phyloP scores from a whole-genome alignment of 1,140 invertebrate species.

The Carcinoscorpius rotundicauda region DNA sequence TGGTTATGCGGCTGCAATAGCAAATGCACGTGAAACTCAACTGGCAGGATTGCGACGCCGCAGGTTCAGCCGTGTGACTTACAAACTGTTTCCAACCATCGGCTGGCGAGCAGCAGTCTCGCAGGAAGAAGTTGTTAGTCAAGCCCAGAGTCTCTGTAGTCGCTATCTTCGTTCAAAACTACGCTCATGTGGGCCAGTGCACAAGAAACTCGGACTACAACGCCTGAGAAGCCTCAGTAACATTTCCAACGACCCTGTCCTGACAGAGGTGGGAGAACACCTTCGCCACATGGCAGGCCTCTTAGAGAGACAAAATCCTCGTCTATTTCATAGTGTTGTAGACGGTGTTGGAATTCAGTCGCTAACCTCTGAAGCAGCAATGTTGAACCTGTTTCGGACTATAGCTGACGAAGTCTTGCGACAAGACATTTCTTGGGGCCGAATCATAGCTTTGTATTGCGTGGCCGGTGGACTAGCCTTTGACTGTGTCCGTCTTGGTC shows the following conservation, averaged over 20 bases:
- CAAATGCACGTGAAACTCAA: conserved; percentile 8
- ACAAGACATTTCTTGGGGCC: conserved; percentile 45
- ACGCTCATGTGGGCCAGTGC: conserved; percentile 49
- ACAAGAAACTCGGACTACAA: conserved; percentile 52
- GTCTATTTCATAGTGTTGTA: conserved; percentile 44
- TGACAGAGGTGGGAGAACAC: conserved; percentile 9
- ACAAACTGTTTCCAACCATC: too few species aligned
- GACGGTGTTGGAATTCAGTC: conserved; percentile 38
- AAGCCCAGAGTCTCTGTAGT: conserved; percentile 48
- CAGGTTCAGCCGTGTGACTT: conserved; percentile 9
- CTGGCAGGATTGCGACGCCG: background rate
- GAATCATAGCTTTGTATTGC: conserved; percentile 53
- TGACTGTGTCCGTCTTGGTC: conserved; percentile 43
- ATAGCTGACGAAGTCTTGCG: conserved; percentile 46
- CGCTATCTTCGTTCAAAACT: conserved; percentile 51
- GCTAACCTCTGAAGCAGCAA: conserved; percentile 40
- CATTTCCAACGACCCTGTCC: conserved; percentile 26
- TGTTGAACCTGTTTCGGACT: conserved; percentile 41
- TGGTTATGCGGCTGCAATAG: conserved; percentile 9
- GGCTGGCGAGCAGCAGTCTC: background rate
- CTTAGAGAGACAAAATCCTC: conserved; percentile 33
- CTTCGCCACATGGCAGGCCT: conserved; percentile 18
- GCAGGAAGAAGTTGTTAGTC: conserved; percentile 28
- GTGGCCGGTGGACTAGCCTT: conserved; percentile 53
- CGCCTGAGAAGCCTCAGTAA: conserved; percentile 31